These are phyloP conservation scores for Neotoxoptera formosana DNA, from an alignment of 1,140 invertebrate genomes.

Conservation along the genomic window DNA sequence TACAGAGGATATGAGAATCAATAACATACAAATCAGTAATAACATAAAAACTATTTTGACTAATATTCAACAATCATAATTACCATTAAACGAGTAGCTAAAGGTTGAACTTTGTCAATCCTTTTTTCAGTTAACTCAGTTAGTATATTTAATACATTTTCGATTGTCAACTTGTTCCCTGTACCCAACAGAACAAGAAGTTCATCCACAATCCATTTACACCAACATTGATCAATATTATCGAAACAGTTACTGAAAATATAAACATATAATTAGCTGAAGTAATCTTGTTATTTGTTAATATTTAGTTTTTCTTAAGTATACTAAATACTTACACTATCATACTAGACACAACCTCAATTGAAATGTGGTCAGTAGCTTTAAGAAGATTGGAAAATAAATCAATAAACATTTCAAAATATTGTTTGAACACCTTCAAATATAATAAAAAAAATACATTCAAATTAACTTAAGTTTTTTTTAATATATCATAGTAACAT, in stretches of 20 bases:
- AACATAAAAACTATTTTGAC: not conserved
- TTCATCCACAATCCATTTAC: slow-evolving; percentile 60
- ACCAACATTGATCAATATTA: slow-evolving; percentile 59
- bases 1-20: not conserved
- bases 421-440: slow-evolving; percentile 60
- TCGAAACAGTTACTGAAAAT: slow-evolving; percentile 60
- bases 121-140: slow-evolving; percentile 59
- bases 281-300: not conserved
- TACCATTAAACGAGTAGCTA: slow-evolving; percentile 59
- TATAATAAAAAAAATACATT: slow-evolving; percentile 42
- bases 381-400: slow-evolving; percentile 60
- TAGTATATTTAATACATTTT: slow-evolving; percentile 59
- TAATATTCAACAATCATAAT: not conserved
- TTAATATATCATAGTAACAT: not conserved
- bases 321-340: slow-evolving; percentile 59
- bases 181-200: slow-evolving; percentile 59
- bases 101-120: slow-evolving; percentile 59
- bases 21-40: not conserved
- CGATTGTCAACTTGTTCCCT: slow-evolving; percentile 51
- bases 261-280: not conserved
- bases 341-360: slow-evolving; percentile 60
- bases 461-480: not conserved
- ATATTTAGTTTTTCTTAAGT: not conserved
- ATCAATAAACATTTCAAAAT: slow-evolving; percentile 60
- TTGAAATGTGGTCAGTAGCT: slow-evolving; percentile 59